Percentiles rank a stretch among this genome's conserved stretches.
phyloP scores from a whole-genome alignment of 2,888 invertebrate species.

The Blomia tropicalis region DNA sequence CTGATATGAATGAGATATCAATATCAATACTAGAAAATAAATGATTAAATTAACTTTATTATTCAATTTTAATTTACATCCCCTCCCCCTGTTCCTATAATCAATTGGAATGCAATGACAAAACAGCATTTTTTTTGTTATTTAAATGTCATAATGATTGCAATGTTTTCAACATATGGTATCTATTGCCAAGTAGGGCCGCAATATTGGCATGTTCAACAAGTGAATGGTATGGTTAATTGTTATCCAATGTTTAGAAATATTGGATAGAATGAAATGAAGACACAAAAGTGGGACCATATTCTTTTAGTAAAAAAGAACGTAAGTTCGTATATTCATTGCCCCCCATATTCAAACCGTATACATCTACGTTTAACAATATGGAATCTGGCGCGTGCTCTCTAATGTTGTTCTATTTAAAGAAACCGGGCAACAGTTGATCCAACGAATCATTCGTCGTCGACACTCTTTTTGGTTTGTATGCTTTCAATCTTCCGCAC shows the following conservation, averaged over 20 bases:
- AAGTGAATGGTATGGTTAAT: background rate
- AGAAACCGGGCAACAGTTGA: background rate
- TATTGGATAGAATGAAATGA: background rate
- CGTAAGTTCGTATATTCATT: too few species aligned
- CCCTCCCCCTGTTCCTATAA: too few species aligned
- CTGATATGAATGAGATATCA: too few species aligned
- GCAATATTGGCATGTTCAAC: background rate
- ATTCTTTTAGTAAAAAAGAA: too few species aligned
- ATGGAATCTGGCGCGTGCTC: too few species aligned
- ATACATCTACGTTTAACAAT: too few species aligned
- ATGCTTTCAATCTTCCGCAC: background rate
- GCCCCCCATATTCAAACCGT: too few species aligned
- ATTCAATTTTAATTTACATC: too few species aligned
- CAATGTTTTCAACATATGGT: background rate
- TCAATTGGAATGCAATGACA: background rate
- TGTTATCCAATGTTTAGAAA: too few species aligned
- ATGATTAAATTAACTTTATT: too few species aligned
- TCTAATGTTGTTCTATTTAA: background rate
- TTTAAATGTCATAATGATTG: background rate
- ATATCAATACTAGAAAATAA: too few species aligned
- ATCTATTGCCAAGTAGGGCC: background rate
- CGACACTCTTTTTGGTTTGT: too few species aligned
- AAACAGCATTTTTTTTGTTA: background rate
- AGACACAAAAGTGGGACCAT: background rate
- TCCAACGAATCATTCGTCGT: background rate